These are phyloP conservation scores for Heliconius sara DNA, from an alignment of 2,888 invertebrate species.

Conservation along the genomic window DNA sequence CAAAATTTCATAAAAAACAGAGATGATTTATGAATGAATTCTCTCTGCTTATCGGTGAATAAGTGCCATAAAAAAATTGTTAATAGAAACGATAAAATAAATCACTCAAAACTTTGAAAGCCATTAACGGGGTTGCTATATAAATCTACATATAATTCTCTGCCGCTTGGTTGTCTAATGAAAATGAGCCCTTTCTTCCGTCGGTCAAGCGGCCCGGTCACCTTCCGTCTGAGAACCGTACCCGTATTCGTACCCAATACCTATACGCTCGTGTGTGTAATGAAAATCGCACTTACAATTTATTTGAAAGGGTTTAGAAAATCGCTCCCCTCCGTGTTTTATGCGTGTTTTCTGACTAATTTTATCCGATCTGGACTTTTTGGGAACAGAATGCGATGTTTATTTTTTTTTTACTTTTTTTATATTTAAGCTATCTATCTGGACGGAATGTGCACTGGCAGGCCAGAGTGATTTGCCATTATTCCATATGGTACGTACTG, in stretches of 20 bases:
- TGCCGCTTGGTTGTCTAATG: slow-evolving; percentile 76
- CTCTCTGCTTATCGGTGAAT: background rate
- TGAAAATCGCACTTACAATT: slow-evolving; percentile 79
- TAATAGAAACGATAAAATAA: background rate
- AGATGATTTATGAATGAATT: background rate
- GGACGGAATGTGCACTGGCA: too few relatives aligned
- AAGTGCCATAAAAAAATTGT: background rate
- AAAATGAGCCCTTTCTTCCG: slow-evolving; percentile 82
- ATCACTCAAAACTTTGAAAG: slow-evolving; percentile 60
- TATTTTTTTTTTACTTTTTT: slow-evolving; percentile 7
- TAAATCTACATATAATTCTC: slow-evolving; percentile 71
- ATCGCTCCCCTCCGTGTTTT: slow-evolving; percentile 68
- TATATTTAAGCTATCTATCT: background rate
- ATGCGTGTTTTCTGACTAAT: slow-evolving; percentile 65
- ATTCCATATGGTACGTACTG: too few relatives aligned
- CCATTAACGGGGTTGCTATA: slow-evolving; percentile 60
- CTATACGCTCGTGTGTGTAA: slow-evolving; percentile 74
- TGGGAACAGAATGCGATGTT: slow-evolving; percentile 37
- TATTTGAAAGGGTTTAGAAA: slow-evolving; percentile 77
- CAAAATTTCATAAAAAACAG: too few relatives aligned
- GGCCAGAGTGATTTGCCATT: too few relatives aligned
- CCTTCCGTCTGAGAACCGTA: slow-evolving; percentile 64
- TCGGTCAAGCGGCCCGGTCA: slow-evolving; percentile 66
- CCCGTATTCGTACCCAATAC: background rate
- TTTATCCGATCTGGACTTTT: slow-evolving; percentile 54